Evolutionary conservation across 2,113 vertebrate species (phyloP).

Genomic region (Pygoscelis adeliae): DNA sequence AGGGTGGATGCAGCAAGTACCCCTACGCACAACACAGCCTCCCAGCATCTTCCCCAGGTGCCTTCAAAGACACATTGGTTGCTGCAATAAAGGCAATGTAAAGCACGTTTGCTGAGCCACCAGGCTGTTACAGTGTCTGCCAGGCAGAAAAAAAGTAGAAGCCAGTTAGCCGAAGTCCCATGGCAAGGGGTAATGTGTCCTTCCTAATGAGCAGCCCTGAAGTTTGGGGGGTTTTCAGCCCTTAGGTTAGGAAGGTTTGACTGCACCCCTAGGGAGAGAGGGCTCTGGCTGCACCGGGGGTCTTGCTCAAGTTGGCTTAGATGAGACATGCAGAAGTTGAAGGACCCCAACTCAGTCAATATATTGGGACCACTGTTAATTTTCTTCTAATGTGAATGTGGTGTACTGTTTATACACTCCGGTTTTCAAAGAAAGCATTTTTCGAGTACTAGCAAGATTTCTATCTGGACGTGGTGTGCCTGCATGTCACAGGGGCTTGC

Average conservation of each 20-base stretch:
- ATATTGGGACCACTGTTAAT: not conserved
- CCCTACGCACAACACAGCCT: not conserved
- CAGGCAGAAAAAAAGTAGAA: constrained; percentile 8
- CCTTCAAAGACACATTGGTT: not conserved
- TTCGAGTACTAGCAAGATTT: not conserved
- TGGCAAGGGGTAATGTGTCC: not conserved
- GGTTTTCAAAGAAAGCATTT: not conserved
- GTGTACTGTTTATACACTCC: not conserved
- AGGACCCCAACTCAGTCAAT: not conserved
- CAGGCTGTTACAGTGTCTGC: constrained; percentile 10
- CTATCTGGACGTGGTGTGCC: not conserved
- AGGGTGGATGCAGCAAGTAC: not conserved
- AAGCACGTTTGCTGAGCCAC: constrained; percentile 30
- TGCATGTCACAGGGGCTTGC: not conserved
- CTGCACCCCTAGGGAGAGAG: not conserved
- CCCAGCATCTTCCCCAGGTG: not conserved
- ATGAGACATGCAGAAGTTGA: not conserved
- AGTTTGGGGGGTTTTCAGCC: accelerated
- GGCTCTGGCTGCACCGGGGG: accelerated
- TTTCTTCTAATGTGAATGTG: not conserved
- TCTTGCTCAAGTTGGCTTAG: not conserved
- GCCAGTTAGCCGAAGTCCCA: not conserved
- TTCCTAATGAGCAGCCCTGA: not conserved
- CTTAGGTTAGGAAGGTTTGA: not conserved
- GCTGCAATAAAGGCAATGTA: not conserved